Evolutionary conservation across 37 sponge, comb jelly and placozoan genomes (phyloP).

Genomic region (Halisarca cf. caerulea): DNA sequence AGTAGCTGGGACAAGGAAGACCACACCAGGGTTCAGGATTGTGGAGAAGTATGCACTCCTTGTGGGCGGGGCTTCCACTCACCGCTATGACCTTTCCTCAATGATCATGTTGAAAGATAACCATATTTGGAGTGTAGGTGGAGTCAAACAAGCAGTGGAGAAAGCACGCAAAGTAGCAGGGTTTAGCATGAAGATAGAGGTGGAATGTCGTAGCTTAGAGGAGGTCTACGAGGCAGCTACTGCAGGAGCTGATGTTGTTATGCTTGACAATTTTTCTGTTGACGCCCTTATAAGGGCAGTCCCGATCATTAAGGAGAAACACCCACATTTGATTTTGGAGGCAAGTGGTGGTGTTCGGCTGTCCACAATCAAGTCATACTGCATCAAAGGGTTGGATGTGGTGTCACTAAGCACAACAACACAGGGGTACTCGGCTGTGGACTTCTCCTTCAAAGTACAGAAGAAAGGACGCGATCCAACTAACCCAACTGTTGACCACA

Average conservation of each 20-base stretch:
- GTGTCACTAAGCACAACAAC: conserved; percentile 85
- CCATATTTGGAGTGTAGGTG: conserved; percentile 93
- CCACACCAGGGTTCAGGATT: conserved; percentile 93
- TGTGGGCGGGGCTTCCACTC: conserved; percentile 89
- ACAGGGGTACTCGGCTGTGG: conserved; percentile 84
- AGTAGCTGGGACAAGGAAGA: conserved; percentile 94
- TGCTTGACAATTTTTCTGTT: conserved; percentile 93
- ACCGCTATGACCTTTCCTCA: conserved; percentile 86
- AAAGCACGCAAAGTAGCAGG: conserved; percentile 79
- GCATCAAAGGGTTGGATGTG: conserved; percentile 78
- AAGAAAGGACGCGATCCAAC: conserved; percentile 75
- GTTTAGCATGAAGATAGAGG: conserved; percentile 92
- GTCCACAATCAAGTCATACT: conserved; percentile 70
- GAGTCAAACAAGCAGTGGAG: conserved; percentile 69
- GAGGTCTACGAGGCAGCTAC: conserved; percentile 84
- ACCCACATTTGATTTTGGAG: conserved; percentile 79
- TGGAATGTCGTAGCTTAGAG: conserved; percentile 84
- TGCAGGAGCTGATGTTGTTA: conserved; percentile 88
- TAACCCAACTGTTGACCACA: conserved; percentile 63
- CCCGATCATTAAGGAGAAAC: conserved; percentile 55
- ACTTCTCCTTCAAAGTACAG: conserved; percentile 89
- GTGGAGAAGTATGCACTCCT: conserved; percentile 94
- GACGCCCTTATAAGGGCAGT: conserved; percentile 65
- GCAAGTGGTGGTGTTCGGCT: conserved; percentile 89
- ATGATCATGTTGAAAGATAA: conserved; percentile 98